Conservation (phyloP, 2,888 invertebrate species). For the Catocala fraxini region DNA sequence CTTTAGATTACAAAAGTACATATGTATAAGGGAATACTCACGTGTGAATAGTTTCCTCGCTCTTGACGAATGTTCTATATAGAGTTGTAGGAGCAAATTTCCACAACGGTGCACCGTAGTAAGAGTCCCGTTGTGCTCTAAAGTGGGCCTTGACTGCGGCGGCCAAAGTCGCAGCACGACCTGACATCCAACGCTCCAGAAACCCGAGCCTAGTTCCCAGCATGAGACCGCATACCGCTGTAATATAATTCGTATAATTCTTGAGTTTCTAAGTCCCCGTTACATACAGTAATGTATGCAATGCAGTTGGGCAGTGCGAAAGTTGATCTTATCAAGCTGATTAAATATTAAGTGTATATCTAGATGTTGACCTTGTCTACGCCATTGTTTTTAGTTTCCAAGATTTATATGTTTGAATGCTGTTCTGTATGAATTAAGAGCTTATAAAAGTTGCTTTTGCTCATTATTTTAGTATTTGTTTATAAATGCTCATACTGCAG, state of each 20-base stretch:
- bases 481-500: too few relatives aligned
- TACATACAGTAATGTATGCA: neutral
- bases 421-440: too few relatives aligned
- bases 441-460: too few relatives aligned
- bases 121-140: slow-evolving; percentile 93
- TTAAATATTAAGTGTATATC: too few relatives aligned
- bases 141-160: slow-evolving; percentile 93
- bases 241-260: slow-evolving; percentile 32
- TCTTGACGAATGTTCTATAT: slow-evolving; percentile 90
- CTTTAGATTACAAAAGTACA: slow-evolving; percentile 11
- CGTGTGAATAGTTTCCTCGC: slow-evolving; percentile 94
- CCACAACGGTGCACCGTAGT: slow-evolving; percentile 94
- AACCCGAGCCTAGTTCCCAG: slow-evolving; percentile 94
- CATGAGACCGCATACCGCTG: slow-evolving; percentile 93
- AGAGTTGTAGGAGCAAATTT: slow-evolving; percentile 92
- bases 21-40: slow-evolving; percentile 77
- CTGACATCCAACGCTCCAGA: slow-evolving; percentile 87
- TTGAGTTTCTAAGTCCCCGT: slow-evolving; percentile 1
- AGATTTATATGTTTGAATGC: too few relatives aligned
- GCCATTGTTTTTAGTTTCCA: too few relatives aligned
- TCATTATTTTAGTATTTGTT: too few relatives aligned
- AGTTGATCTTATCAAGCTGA: neutral
- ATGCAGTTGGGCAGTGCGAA: neutral
- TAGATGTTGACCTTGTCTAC: too few relatives aligned
- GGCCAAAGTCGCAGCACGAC: slow-evolving; percentile 89